A percentile compares a stretch with the other conserved stretches of the same genome.
phyloP scores from a whole-genome alignment of 1,140 invertebrate species.

The Drosophila kikkawai region DNA sequence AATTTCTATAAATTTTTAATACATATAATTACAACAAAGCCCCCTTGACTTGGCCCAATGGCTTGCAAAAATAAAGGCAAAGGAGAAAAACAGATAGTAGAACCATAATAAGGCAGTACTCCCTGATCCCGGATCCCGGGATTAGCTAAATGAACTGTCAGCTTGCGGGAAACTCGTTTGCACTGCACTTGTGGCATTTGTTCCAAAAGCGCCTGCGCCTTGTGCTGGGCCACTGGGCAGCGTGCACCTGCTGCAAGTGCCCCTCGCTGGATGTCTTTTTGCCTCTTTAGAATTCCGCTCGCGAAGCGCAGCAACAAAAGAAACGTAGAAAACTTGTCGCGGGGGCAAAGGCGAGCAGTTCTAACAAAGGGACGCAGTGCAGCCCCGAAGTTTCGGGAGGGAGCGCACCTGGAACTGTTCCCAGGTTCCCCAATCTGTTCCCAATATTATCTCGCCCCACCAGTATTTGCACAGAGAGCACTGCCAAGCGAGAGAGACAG shows the following conservation, averaged over 20 bases:
- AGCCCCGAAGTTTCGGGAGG: slow-evolving; percentile 49
- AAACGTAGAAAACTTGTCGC: slow-evolving; percentile 68
- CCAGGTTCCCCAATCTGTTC: slow-evolving; percentile 11
- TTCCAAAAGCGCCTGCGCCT: slow-evolving; percentile 66
- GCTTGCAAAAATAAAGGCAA: neutral
- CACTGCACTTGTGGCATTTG: slow-evolving; percentile 67
- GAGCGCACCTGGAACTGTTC: slow-evolving; percentile 31
- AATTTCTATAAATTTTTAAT: neutral
- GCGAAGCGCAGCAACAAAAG: slow-evolving; percentile 57
- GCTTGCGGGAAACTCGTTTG: slow-evolving; percentile 54
- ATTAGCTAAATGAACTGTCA: slow-evolving; percentile 68
- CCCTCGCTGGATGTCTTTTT: slow-evolving; percentile 13
- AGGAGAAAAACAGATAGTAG: neutral
- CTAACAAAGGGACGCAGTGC: slow-evolving; percentile 68
- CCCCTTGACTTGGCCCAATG: neutral
- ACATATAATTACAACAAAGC: neutral
- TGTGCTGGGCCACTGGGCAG: slow-evolving; percentile 11
- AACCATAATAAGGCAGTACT: slow-evolving; percentile 14
- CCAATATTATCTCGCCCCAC: slow-evolving; percentile 36
- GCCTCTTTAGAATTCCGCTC: slow-evolving; percentile 74
- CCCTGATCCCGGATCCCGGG: slow-evolving; percentile 12
- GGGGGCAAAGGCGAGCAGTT: slow-evolving; percentile 51
- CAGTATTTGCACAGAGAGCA: slow-evolving; percentile 32
- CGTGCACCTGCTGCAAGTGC: slow-evolving; percentile 62
- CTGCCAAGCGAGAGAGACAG: slow-evolving; percentile 3